Evolutionary conservation across 2,797 vertebrate species (phyloP).

Genomic region (Catamblyrhynchus diadema): DNA sequence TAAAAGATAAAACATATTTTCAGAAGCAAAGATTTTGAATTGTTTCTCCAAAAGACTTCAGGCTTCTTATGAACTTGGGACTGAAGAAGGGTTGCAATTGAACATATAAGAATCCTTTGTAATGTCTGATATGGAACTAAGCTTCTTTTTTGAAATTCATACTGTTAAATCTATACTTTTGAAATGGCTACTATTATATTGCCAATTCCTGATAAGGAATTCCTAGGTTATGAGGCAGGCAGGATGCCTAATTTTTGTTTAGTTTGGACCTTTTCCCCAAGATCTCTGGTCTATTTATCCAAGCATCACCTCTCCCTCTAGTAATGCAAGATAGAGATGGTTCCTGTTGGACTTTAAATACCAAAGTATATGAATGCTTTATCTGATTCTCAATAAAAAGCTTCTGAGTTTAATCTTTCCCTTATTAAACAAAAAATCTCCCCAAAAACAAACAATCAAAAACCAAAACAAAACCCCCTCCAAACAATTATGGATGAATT

Average conservation of each 20-base stretch:
- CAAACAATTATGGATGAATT: neutral
- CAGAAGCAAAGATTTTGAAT: neutral
- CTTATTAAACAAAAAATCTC: neutral
- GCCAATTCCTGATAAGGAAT: neutral
- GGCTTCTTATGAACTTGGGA: neutral
- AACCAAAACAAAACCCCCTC: neutral
- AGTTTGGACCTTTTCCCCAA: neutral
- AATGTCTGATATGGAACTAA: neutral
- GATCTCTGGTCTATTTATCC: neutral
- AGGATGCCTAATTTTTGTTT: neutral
- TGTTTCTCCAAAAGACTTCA: neutral
- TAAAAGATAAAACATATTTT: neutral
- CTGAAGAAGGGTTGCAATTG: neutral
- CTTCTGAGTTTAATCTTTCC: neutral
- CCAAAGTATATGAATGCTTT: neutral
- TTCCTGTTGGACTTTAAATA: neutral
- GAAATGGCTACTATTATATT: neutral
- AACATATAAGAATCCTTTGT: neutral
- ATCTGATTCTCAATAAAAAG: neutral
- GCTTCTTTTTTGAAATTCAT: neutral
- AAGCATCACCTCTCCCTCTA: neutral
- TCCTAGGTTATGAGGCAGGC: neutral
- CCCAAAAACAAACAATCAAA: neutral
- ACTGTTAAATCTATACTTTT: neutral
- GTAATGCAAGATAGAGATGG: neutral